Percentiles rank a stretch among this genome's conserved stretches.
Conservation (phyloP, 2,797 vertebrate genomes). For the Cynodonichthys magdalenae region DNA sequence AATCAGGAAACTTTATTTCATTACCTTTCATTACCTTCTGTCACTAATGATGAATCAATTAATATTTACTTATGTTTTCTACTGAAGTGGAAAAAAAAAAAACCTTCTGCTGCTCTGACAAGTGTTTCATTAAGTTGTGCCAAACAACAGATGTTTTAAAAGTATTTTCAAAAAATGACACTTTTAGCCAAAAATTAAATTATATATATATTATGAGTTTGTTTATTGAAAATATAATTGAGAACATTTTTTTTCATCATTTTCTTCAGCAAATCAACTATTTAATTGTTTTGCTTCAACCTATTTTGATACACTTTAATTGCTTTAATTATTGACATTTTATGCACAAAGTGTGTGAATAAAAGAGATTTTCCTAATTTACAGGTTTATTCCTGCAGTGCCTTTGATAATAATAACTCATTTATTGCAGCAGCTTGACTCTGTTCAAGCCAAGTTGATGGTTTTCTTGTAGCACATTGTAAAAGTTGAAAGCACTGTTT, state of each 20-base stretch:
- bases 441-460: constrained; percentile 42
- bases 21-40: no score
- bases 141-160: neutral
- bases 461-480: constrained; percentile 23
- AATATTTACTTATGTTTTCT: no score
- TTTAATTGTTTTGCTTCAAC: constrained; percentile 23
- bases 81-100: no score
- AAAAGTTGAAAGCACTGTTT: constrained; percentile 23
- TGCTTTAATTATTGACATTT: constrained; percentile 32
- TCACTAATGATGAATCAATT: no score
- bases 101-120: neutral
- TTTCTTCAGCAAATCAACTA: constrained; percentile 17
- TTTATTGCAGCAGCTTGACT: constrained; percentile 19
- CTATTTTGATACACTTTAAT: constrained; percentile 27
- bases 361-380: constrained; percentile 30
- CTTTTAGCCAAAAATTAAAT: no score
- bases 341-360: constrained; percentile 23
- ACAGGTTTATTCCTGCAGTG: constrained; percentile 27
- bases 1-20: neutral
- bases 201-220: neutral
- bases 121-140: neutral
- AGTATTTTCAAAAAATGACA: neutral
- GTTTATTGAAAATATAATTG: neutral
- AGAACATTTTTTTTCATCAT: constrained; percentile 10
- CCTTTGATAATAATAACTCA: constrained; percentile 23